Base-by-base conservation (phyloP, 2,113 vertebrate genomes). In the Callipepla californica region DNA sequence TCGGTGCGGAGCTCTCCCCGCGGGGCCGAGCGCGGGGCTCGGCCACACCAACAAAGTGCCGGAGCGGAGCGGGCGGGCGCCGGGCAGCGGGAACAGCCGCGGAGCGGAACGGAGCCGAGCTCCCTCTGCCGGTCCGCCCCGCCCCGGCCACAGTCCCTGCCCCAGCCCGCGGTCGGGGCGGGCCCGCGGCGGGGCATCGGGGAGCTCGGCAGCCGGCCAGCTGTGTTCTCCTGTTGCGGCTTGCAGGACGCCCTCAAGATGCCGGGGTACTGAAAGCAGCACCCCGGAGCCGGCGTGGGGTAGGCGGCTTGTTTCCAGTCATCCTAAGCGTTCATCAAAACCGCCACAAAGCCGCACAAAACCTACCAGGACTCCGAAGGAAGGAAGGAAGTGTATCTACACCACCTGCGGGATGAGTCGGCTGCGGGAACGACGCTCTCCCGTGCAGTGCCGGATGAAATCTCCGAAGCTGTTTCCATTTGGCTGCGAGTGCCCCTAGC, bases 161-260 rank as follows among this genome's bases (percentile, higher is more conserved):
- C 45, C 50, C 50, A 53, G 50, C 50, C 50, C 50, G 50, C 20
- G 7, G 45, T 53, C 69, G 69, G 53, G 86, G 77, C 62, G 65
- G 72, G 61, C 45, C 85, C 42, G 32, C 25, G 15, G 58, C 23
- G 36, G 25, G 38, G 36, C 57, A n/a, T 21, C 40, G 75, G 50
- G 75, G 62, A 61, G 34, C 67, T 15, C 61, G 36, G 61, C 61
- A 9, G 61, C 26, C 36, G 15, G 38, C 25, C 25, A 7, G 28
- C 23, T 17, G 34, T 16, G 23, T 38, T 38, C 36, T 4, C 21
- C 17, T 2, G 20, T 4, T 7, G 5, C 9, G 26, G 15, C 58
- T 76, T 23, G 6, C 36, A 0, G 30, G 22, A 23, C 14, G 5
- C 25, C 69, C 61, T 16, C 18, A 10, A n/a, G 61, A 3, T 0